Percentiles rank a stretch among this genome's conserved stretches.
Evolutionary conservation across 1,140 invertebrate species (phyloP).

Genomic region (Heliconius congener): DNA sequence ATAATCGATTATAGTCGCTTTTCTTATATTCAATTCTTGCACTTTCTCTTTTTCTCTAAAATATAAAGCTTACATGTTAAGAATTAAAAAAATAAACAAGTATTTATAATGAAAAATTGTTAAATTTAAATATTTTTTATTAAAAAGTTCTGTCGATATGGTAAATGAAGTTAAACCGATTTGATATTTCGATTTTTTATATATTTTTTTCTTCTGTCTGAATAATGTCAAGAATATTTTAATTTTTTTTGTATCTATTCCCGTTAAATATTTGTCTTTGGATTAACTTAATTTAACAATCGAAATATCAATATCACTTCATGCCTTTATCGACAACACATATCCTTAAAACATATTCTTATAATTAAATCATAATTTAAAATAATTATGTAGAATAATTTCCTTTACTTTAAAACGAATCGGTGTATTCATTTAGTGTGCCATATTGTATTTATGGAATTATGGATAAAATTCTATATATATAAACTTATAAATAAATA

Average conservation of each 20-base stretch:
- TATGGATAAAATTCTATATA: background rate
- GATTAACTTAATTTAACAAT: background rate
- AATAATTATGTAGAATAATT: background rate
- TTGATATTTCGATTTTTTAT: background rate
- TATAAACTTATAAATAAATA: background rate
- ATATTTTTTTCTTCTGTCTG: background rate
- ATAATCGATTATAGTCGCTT: background rate
- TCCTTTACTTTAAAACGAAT: conserved; percentile 12
- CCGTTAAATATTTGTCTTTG: no score
- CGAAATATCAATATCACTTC: background rate
- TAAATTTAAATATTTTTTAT: background rate
- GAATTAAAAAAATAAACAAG: background rate
- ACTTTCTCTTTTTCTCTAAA: background rate
- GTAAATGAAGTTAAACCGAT: background rate
- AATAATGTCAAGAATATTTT: no score
- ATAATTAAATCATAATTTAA: conserved; percentile 1
- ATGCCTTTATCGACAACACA: background rate
- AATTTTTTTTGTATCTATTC: no score
- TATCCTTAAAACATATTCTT: background rate
- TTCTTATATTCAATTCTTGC: conserved; percentile 13
- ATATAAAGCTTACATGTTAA: background rate
- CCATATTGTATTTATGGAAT: conserved; percentile 20
- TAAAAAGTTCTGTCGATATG: background rate
- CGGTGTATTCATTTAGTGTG: conserved; percentile 24
- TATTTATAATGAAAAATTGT: background rate